Evolutionary conservation across 2,888 invertebrate species (phyloP).

Genomic region (Dryobotodes eremita): DNA sequence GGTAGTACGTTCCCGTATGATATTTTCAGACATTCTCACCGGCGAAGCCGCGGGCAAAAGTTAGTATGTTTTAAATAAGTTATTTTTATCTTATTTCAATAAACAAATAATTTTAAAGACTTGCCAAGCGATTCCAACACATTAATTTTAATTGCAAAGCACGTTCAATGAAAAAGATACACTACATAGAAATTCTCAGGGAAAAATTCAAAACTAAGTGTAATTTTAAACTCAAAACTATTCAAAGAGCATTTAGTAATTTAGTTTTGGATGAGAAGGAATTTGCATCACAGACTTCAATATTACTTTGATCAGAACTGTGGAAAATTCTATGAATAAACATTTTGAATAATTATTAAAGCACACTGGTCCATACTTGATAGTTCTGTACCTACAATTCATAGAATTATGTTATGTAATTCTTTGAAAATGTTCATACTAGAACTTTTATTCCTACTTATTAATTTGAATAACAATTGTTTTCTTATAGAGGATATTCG

Average conservation of each 20-base stretch:
- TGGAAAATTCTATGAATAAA: slow-evolving; percentile 41
- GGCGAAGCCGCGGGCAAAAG: too few species aligned
- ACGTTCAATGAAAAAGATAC: too few species aligned
- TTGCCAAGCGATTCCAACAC: background rate
- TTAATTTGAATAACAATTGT: background rate
- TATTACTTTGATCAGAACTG: slow-evolving; percentile 35
- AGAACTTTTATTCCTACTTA: background rate
- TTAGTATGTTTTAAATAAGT: background rate
- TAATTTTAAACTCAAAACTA: background rate
- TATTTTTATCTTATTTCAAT: background rate
- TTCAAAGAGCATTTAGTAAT: slow-evolving; percentile 16
- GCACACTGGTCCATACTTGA: background rate
- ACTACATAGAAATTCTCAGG: background rate
- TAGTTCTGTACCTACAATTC: background rate
- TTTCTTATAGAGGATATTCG: background rate
- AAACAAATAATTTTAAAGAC: background rate
- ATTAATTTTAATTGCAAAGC: background rate
- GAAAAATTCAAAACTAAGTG: background rate
- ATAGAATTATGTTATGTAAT: background rate
- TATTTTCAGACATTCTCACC: too few species aligned
- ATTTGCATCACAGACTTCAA: slow-evolving; percentile 23
- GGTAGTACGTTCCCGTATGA: too few species aligned
- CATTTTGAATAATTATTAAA: slow-evolving; percentile 35
- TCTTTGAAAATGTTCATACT: too few species aligned
- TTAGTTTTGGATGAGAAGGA: slow-evolving; percentile 5